Base-by-base conservation (phyloP, 2,888 invertebrate species). In the Aphelenchoides bicaudatus region DNA sequence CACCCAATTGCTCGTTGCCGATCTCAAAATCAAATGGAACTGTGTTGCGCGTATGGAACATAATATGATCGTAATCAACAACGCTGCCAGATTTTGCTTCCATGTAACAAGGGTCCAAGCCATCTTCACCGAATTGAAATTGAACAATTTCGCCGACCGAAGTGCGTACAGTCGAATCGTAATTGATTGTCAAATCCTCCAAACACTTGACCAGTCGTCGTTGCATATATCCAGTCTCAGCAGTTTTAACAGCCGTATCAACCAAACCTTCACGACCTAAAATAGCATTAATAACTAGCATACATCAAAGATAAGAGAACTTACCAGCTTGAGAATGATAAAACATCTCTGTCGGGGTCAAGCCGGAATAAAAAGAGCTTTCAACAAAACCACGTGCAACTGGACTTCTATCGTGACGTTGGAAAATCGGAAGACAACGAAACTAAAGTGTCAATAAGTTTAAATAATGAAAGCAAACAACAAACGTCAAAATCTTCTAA, bases 211-310 rank as follows among this genome's bases (percentile, higher is more conserved):
- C 91, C 29, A 99, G 85, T 77, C 98, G 84, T 39, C 98, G 84
- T 83, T 99, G 98, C 86, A 98, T 88, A 82, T 98, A 98, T 25
- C 98, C 98, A 0, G 98, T 98, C 83, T 98, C 98, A 0, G 98
- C 96, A 4, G 98, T 98, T 83, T 98, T 99, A 1, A 98, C 98
- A 6, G 98, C 98, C 0, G 98, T 99, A 82, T 99, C 98, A 0
- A 98, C 96, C 51, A 99, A 85, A 54, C 80, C 84, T 63, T 76
- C 74, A 16, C 70, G 96, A 0, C 98, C n/a, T n/a, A n/a, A n/a
- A n/a, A n/a, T n/a, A n/a, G n/a, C 27, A 31, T 0, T 27, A 56
- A 16, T 3, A n/a, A 29, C 4, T 21, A 8, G 6, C 21, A 19
- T 58, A 3, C 29, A 54, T n/a, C 23, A 27, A 28, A 10, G n/a